Conservation (phyloP, 2,888 invertebrate species). For the Glaucopsyche alexis region DNA sequence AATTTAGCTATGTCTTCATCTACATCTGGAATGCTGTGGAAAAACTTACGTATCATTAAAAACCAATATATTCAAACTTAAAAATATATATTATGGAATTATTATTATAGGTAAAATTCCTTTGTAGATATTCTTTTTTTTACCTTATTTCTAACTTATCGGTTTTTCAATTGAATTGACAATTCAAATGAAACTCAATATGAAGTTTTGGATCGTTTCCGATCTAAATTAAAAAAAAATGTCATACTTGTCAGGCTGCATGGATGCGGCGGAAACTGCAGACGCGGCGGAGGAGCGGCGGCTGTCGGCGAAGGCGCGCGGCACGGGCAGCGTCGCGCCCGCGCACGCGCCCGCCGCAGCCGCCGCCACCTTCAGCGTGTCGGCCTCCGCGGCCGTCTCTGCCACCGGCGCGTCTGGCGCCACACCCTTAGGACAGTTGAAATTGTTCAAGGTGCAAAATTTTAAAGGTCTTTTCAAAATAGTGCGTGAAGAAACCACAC, state of each 20-base stretch:
- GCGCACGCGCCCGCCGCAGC: conserved; percentile 71
- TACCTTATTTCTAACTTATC: neutral
- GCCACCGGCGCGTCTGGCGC: conserved; percentile 48
- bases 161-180: no score
- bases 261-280: conserved; percentile 67
- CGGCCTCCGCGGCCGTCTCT: conserved; percentile 80
- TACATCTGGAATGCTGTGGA: conserved; percentile 75
- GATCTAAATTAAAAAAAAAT: no score
- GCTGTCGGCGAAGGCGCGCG: conserved; percentile 90
- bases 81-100: no score
- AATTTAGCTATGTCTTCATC: conserved; percentile 77
- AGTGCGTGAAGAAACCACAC: no score
- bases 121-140: neutral
- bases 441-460: neutral
- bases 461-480: neutral
- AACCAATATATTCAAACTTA: neutral
- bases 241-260: conserved; percentile 70
- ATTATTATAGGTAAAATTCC: no score
- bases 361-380: conserved; percentile 42
- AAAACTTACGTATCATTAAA: neutral
- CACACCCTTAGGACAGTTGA: conserved; percentile 39
- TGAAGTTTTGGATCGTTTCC: no score
- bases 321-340: conserved; percentile 70
- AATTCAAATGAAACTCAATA: no score
- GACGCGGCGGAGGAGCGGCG: conserved; percentile 84